Evolutionary conservation across 2,113 vertebrate species (phyloP).

Genomic region (Mastomys coucha): DNA sequence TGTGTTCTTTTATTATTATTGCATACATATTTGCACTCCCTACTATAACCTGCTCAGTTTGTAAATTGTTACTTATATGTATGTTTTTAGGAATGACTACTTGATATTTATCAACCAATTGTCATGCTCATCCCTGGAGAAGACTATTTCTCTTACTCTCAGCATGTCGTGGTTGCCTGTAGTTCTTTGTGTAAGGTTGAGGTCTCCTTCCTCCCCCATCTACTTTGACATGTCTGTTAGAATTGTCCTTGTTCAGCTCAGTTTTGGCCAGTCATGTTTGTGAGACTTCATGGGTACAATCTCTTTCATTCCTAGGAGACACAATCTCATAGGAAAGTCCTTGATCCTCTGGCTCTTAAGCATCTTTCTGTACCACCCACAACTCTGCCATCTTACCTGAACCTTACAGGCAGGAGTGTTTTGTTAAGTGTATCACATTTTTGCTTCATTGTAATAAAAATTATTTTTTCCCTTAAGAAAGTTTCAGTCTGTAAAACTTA

Average conservation of each 20-base stretch:
- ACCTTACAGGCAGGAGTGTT: background rate
- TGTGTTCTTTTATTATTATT: background rate
- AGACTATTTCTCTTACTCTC: background rate
- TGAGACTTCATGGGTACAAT: too few species aligned
- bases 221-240: background rate
- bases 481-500: background rate
- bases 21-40: background rate
- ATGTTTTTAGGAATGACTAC: background rate
- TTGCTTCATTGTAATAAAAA: background rate
- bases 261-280: background rate
- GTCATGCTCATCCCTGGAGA: background rate
- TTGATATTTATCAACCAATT: background rate
- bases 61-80: background rate
- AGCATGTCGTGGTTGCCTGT: background rate
- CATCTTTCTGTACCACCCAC: background rate
- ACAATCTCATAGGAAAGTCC: background rate
- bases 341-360: background rate
- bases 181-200: background rate
- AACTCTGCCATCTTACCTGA: background rate
- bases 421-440: background rate
- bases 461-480: background rate
- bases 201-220: background rate
- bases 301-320: background rate
- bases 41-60: background rate
- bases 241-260: background rate